Conservation (phyloP, 2,797 vertebrate genomes). For the Pangasius djambal region DNA sequence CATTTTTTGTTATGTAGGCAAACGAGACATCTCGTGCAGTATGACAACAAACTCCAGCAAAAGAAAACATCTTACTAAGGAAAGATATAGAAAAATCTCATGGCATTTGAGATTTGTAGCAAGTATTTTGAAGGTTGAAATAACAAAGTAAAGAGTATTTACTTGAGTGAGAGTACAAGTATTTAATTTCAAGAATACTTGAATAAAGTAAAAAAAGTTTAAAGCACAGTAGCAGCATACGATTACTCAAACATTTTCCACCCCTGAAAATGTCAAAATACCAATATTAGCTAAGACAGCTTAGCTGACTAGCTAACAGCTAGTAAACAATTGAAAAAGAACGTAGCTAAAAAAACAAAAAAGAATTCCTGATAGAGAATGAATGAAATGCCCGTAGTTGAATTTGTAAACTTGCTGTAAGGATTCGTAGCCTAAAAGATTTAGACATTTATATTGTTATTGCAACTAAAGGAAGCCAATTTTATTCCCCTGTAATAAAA, state of each 20-base stretch:
- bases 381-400: background rate
- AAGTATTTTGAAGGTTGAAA: background rate
- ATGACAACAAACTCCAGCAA: background rate
- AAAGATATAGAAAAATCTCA: background rate
- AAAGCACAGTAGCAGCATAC: background rate
- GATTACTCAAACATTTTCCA: background rate
- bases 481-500: background rate
- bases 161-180: background rate
- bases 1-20: background rate
- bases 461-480: background rate
- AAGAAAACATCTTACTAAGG: background rate
- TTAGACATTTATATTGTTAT: background rate
- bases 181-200: background rate
- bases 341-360: background rate
- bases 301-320: background rate
- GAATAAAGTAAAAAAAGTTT: background rate
- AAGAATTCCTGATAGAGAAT: background rate
- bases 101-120: background rate
- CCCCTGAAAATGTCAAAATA: background rate
- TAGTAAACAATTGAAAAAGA: background rate
- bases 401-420: background rate
- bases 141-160: background rate
- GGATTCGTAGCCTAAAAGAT: background rate
- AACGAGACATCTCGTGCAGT: background rate
- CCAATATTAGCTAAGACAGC: background rate